Evolutionary conservation across 1,140 invertebrate species (phyloP), one percentile per base, ranked within the genome.

Genomic region (Halictus rubicundus): DNA sequence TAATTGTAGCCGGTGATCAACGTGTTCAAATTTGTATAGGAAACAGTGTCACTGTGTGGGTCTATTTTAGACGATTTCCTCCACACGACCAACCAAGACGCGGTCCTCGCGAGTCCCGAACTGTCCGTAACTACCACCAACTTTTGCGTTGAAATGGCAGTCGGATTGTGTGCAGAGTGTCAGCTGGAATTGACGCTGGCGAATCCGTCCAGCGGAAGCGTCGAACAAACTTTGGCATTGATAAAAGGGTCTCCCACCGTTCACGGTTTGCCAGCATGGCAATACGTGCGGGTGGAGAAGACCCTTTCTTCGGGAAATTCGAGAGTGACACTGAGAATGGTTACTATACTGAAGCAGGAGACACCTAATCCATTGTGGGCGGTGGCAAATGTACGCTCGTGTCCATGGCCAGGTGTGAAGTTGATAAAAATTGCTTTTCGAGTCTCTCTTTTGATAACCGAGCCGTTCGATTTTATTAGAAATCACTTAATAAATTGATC

Each of bases 231-330:
- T 2, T 2, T 80, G 7, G 25, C 2, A 14, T 23, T 14, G 37
- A 23, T 71, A n/a, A 52, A 46, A 57, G 61, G 69, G 10, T 78
- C 63, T 3, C 6, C 21, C 0, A 21, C 14, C 0, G 39, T 25
- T 21, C 72, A 89, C n/a, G 65, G n/a, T 8, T 63, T 88, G 12
- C 52, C 85, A 19, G 81, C 46, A 59, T 89, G 88, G 88, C 85
- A 87, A 73, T 65, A 73, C 25, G 49, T 79, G 0, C 63, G 49
- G 65, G 66, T 89, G 0, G 57, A 79, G 1, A 27, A 8, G 32
- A 70, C 74, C 1, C 52, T 42, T 10, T 64, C 59, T 0, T 1
- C 14, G 0, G n/a, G 6, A 1, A 57, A 59, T 14, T 46, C 42
- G 21, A 4, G 2, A 0, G 16, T 65, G 1, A 54, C 8, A 42